Base-by-base conservation (phyloP, 2,113 vertebrate species). In the Aegypius monachus region DNA sequence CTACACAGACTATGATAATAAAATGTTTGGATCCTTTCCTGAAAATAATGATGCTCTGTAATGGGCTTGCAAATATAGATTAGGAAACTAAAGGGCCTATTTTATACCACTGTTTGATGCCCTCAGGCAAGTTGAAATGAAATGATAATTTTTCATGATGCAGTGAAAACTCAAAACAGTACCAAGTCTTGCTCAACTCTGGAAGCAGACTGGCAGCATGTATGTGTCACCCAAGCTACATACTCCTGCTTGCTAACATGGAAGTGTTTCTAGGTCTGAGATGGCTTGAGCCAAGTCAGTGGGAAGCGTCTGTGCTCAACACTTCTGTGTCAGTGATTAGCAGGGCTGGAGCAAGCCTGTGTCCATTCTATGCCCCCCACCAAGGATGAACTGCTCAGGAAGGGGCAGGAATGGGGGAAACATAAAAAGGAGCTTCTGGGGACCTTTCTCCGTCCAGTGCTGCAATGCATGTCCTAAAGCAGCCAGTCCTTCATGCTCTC, bases 181-280 rank as follows among this genome's bases (percentile, higher is more conserved):
- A 47, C 6, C 14, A 48, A 40, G 36, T 21, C 20, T 85, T 27
- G 11, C 17, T 81, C 15, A 36, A 20, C 14, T 45, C 34, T 81
- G 68, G 50, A 78, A 84, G 52, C 3, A 80, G n/a, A 38, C 13
- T 67, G 15, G 8, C 13, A 80, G 26, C 3, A 7, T 13, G 14
- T 55, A 17, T 25, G 22, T 45, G 21, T 6, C 38, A 71, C 17
- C 9, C n/a, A 80, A 62, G 25, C 6, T 27, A 53, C 27, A 14
- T 53, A 34, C 5, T 43, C 6, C 12, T 48, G 14, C 34, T 50
- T 53, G 6, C 23, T 40, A 9, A 6, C 0, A 0, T 23, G 29
- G 27, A 23, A 65, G 4, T 29, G 4, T 70, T 83, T 66, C 50
- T 52, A 45, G 36, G 7, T 65, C 25, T 66, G 11, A 59, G n/a